phyloP scores from a whole-genome alignment of 2,113 vertebrate genomes.

The Tragelaphus imberbis region DNA sequence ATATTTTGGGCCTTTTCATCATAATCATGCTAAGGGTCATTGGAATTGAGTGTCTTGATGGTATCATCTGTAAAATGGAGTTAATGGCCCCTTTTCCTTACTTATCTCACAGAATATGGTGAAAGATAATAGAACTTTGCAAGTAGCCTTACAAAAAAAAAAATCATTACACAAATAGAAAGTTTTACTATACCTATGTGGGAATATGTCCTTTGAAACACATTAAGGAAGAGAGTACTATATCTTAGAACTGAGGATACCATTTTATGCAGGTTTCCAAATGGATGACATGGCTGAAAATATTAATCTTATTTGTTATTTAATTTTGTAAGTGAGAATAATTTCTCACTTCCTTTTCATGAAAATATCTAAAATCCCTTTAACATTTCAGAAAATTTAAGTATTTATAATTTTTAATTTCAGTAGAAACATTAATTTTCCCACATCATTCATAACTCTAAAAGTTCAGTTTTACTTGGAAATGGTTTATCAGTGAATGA shows the following conservation, averaged over 20 bases:
- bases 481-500: neutral
- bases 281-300: neutral
- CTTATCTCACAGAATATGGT: neutral
- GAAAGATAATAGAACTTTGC: neutral
- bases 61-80: constrained; percentile 15
- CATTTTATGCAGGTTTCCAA: neutral
- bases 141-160: neutral
- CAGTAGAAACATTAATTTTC: neutral
- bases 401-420: neutral
- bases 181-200: neutral
- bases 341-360: neutral
- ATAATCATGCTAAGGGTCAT: neutral
- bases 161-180: neutral
- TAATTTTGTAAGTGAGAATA: neutral
- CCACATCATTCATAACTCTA: neutral
- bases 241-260: neutral
- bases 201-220: neutral
- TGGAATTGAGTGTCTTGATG: neutral
- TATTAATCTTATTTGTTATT: neutral
- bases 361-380: neutral
- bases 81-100: neutral
- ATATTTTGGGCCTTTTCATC: neutral
- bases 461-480: neutral
- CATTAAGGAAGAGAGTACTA: neutral
- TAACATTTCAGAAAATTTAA: neutral